A percentile compares a stretch with the other conserved stretches of the same genome.
phyloP scores from a whole-genome alignment of 2,888 invertebrate genomes.

The Periphyllus acericola region DNA sequence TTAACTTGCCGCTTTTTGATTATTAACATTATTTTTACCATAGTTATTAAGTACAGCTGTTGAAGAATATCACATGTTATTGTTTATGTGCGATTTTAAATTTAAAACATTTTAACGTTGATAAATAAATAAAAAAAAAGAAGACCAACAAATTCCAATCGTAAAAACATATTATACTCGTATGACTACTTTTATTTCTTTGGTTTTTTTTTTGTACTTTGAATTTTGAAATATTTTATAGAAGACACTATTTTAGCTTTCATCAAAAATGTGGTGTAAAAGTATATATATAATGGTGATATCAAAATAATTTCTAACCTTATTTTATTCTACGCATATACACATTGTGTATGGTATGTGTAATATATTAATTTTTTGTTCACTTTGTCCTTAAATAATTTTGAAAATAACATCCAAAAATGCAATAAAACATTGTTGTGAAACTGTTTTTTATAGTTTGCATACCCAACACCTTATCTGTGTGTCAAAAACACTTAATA shows the following conservation, averaged over 20 bases:
- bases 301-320: no score
- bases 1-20: not conserved
- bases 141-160: not conserved
- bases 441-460: not conserved
- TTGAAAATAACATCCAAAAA: not conserved
- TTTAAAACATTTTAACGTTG: not conserved
- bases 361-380: not conserved
- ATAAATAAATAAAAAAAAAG: not conserved
- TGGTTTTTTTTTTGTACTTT: not conserved
- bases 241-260: not conserved
- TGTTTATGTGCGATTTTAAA: not conserved
- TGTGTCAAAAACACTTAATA: not conserved
- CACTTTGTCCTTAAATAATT: not conserved
- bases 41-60: not conserved
- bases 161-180: constrained; percentile 3
- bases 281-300: no score
- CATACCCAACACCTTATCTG: not conserved
- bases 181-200: not conserved
- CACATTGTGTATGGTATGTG: not conserved
- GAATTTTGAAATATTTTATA: not conserved
- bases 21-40: not conserved
- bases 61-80: not conserved
- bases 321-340: no score
- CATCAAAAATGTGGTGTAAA: not conserved
- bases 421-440: not conserved